Base-by-base conservation (phyloP, 2,888 invertebrate genomes). In the Phania funesta region DNA sequence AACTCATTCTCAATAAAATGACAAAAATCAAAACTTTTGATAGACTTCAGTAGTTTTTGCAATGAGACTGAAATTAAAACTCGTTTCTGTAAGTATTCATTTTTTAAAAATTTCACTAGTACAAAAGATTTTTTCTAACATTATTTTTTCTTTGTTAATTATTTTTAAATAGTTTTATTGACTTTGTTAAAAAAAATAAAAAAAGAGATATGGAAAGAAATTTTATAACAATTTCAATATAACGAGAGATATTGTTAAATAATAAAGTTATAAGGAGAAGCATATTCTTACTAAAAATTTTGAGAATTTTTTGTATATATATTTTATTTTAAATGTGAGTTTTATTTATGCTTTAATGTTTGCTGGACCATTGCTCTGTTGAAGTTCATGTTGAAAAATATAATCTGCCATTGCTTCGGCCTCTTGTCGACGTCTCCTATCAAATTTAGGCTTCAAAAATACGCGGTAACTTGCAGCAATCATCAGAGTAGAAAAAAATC, bases 341-440 rank as follows among this genome's bases (percentile, higher is more conserved):
- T 32, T 44, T 9, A 38, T 32, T 80, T 70, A 64, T 48, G 38
- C 35, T 73, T 54, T 64, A 50, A 41, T 41, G 41, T 22, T 70
- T 46, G 50, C 16, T 60, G 60, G 58, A 24, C 74, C 26, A 50
- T 62, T 65, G 2, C 16, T 32, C 11, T 60, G 70, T 13, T 79
- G 48, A 18, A 50, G 18, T 74, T 90, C 90, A 79, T 86, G 86
- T 80, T 90, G 86, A 83, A 87, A 91, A 79, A 91, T 85, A 78
- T 85, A 90, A 78, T 90, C 87, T 35, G 91, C 90, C 84, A 84
- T 87, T 83, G 86, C 80, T 85, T 91, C 89, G 60, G 90, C 87
- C 60, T 90, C 86, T 65, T 84, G 73, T 29, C 88, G 88, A 62
- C 85, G 87, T 65, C 86, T 85, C 76, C 83, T 84, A 5, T 87